Conservation (phyloP, 2,888 invertebrate genomes). For the Shargacucullia verbasci region DNA sequence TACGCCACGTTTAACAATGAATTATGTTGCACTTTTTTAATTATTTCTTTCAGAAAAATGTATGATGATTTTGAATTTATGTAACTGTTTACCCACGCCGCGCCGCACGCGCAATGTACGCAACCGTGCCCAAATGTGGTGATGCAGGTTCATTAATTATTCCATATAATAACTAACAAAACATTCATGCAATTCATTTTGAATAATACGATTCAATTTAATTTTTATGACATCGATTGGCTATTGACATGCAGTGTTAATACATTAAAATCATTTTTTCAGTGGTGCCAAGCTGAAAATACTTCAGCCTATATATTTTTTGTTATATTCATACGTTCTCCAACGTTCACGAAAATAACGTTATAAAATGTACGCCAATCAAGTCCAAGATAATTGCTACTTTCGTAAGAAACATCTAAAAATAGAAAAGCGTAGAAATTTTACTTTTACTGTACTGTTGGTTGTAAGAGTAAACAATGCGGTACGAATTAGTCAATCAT, state of each 20-base stretch:
- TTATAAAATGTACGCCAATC: constrained; percentile 9
- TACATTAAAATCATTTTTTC: no score
- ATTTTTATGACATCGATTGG: no score
- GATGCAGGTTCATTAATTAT: constrained; percentile 9
- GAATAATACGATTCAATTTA: no score
- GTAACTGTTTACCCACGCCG: constrained; percentile 42
- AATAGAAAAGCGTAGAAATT: constrained; percentile 38
- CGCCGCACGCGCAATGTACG: constrained; percentile 24
- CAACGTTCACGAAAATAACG: no score
- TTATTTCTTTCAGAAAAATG: constrained; percentile 50
- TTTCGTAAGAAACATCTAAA: constrained; percentile 36
- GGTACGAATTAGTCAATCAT: constrained; percentile 41
- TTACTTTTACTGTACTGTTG: constrained; percentile 18
- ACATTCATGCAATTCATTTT: no score
- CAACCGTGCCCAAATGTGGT: constrained; percentile 21
- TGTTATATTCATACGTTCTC: no score
- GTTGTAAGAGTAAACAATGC: constrained; percentile 44
- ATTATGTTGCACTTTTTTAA: constrained; percentile 63
- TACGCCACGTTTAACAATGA: constrained; percentile 58
- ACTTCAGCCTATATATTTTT: no score
- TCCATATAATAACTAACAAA: no score
- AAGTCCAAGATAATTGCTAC: constrained; percentile 26
- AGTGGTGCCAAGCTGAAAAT: no score
- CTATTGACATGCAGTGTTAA: no score
- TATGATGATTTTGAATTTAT: constrained; percentile 45